Evolutionary conservation across 2,888 invertebrate species (phyloP).

Genomic region (Amphimallon solstitiale): DNA sequence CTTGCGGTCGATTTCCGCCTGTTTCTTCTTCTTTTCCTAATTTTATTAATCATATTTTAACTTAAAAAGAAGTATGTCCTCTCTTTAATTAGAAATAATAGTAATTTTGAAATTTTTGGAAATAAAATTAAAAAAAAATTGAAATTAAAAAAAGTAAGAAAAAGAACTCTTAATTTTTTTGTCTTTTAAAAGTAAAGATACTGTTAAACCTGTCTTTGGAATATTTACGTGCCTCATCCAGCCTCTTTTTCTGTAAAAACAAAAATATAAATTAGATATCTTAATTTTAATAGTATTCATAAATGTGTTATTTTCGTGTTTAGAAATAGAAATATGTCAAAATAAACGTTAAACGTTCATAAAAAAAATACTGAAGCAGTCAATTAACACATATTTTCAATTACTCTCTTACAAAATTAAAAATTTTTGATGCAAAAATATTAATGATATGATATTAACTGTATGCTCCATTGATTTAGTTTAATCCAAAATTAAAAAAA

Average conservation of each 20-base stretch:
- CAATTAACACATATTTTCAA: no score
- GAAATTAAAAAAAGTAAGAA: conserved; percentile 5
- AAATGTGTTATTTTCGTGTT: background rate
- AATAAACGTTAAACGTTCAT: background rate
- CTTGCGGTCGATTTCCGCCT: conserved; percentile 97
- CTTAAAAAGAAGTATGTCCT: no score
- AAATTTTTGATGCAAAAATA: no score
- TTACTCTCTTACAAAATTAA: no score
- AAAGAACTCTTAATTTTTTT: conserved; percentile 7
- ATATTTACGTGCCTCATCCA: conserved; percentile 78
- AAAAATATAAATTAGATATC: conserved; percentile 60
- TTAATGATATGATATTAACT: no score
- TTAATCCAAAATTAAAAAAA: no score
- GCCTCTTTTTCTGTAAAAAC: conserved; percentile 80
- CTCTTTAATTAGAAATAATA: background rate
- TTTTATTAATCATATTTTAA: conserved; percentile 45
- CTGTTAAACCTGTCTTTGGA: conserved; percentile 33
- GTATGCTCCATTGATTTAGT: no score
- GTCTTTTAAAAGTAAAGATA: conserved; percentile 5
- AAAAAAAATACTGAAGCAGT: background rate
- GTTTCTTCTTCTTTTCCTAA: conserved; percentile 97
- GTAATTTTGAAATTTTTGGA: conserved; percentile 13
- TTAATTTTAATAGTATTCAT: background rate
- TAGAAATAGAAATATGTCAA: background rate
- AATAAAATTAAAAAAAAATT: background rate